Base-by-base conservation (phyloP, 2,888 invertebrate species). In the Plagiodera versicolora region DNA sequence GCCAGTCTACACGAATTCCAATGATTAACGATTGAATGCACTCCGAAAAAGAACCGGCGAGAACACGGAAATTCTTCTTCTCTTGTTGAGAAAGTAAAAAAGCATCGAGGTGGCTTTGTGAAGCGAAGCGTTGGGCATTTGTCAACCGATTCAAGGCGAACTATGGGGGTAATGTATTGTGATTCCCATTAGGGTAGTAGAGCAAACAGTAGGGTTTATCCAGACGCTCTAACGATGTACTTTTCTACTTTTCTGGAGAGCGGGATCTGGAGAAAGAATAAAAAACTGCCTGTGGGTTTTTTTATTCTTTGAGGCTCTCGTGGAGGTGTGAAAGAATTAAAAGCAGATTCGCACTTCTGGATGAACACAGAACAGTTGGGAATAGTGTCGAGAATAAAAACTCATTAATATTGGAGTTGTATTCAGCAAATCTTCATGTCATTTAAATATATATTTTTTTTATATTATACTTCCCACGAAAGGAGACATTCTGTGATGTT, bases 21-120 rank as follows among this genome's bases (percentile, higher is more conserved):
- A 76, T 80, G 80, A 80, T 79, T 79, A 80, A 80, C 80, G 80
- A 80, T 78, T 78, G 77, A 80, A 77, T 79, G 79, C 80, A 80
- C 79, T 79, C 71, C 72, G 67, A 74, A 69, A 77, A 77, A 76
- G 77, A 68, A 66, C 69, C 67, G 70, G 74, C 73, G 77, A 44
- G 53, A 53, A 53, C 53, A 53, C 53, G 53, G 53, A 53, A 53
- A 45, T 53, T 53, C 53, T 52, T 14, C 45, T 53, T 53, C 53
- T 53, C 52, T 53, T 53, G 52, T 53, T 28, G 45, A 53, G 20
- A 53, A 53, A 75, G 75, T 58, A 78, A 78, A 67, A 77, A 76
- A 74, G 71, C 72, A 71, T 70, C 72, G 69, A 56, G 69, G 69
- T 66, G 71, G 70, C 76, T 76, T 79, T 77, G 77, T 77, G 74